Conservation (phyloP, 2,888 invertebrate genomes). For the Oeneis ivallda region DNA sequence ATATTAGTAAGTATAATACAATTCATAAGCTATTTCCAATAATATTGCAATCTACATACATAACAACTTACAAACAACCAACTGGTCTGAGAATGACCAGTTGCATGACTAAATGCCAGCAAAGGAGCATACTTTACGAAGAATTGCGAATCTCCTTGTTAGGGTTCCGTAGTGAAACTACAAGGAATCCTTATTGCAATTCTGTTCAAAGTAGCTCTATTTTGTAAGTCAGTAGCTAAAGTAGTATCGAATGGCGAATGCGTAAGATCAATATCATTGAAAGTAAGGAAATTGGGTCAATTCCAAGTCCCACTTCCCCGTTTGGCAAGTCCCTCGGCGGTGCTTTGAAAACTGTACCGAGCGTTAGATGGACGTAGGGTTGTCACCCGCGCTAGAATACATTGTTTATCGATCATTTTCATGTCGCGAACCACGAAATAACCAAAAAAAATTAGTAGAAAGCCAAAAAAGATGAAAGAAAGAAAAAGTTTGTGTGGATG, state of each 20-base stretch:
- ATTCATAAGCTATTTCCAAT: neutral
- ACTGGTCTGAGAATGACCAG: constrained; percentile 27
- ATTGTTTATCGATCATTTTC: too few relatives aligned
- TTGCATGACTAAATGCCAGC: too few relatives aligned
- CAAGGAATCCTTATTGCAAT: too few relatives aligned
- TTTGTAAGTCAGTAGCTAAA: constrained; percentile 1
- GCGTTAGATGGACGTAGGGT: neutral
- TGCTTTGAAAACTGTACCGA: constrained; percentile 9
- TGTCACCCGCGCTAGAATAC: neutral
- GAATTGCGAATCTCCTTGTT: too few relatives aligned
- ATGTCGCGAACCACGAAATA: too few relatives aligned
- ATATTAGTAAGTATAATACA: neutral
- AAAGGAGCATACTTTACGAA: too few relatives aligned
- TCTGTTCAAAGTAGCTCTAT: neutral
- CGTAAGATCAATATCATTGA: constrained; percentile 14
- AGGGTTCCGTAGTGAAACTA: too few relatives aligned
- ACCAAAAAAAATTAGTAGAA: too few relatives aligned
- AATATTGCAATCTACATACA: neutral
- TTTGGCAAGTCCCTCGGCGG: constrained; percentile 24
- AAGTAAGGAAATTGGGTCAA: constrained; percentile 28
- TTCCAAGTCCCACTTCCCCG: constrained; percentile 23
- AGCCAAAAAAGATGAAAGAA: too few relatives aligned
- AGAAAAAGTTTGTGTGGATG: too few relatives aligned
- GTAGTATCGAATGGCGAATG: constrained; percentile 4
- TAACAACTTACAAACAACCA: neutral